Evolutionary conservation across 2,113 vertebrate genomes (phyloP).

Genomic region (Pholis gunnellus): DNA sequence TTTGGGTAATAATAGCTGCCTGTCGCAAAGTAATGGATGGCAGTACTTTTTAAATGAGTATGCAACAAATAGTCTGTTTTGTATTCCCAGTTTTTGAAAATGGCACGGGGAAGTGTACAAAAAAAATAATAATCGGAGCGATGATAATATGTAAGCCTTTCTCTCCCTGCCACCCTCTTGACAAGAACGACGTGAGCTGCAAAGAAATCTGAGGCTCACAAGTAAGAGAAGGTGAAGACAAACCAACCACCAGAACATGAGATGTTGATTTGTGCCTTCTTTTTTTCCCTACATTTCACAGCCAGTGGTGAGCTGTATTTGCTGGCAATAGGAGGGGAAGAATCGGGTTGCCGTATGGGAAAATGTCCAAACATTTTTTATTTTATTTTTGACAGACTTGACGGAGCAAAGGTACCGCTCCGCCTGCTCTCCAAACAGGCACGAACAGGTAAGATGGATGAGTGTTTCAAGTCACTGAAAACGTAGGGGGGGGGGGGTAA

Average conservation of each 20-base stretch:
- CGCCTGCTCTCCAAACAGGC: conserved; percentile 69
- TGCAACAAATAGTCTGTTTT: conserved; percentile 38
- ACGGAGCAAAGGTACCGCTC: conserved; percentile 58
- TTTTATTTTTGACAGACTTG: conserved; percentile 41
- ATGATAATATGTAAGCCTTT: conserved; percentile 56
- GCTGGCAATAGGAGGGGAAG: conserved; percentile 40
- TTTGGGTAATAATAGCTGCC: conserved; percentile 34
- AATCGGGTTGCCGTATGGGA: conserved; percentile 40
- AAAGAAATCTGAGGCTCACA: conserved; percentile 62
- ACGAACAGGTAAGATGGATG: conserved; percentile 76
- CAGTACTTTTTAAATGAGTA: conserved; percentile 20
- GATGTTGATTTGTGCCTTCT: conserved; percentile 16
- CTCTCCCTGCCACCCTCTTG: conserved; percentile 51
- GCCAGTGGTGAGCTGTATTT: conserved; percentile 60
- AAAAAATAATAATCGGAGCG: conserved; percentile 12
- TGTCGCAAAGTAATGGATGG: conserved; percentile 28
- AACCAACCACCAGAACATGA: conserved; percentile 58
- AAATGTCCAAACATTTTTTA: conserved; percentile 58
- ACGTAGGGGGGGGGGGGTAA: conserved; percentile 11
- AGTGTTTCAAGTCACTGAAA: conserved; percentile 76
- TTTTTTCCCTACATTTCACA: conserved; percentile 27
- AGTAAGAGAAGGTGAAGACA: conserved; percentile 49
- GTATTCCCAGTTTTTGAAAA: conserved; percentile 52
- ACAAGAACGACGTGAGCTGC: conserved; percentile 44
- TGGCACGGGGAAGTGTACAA: conserved; percentile 56